Percentiles rank a stretch among this genome's conserved stretches.
Evolutionary conservation across 2,113 vertebrate species (phyloP).

Genomic region (Sprattus sprattus): DNA sequence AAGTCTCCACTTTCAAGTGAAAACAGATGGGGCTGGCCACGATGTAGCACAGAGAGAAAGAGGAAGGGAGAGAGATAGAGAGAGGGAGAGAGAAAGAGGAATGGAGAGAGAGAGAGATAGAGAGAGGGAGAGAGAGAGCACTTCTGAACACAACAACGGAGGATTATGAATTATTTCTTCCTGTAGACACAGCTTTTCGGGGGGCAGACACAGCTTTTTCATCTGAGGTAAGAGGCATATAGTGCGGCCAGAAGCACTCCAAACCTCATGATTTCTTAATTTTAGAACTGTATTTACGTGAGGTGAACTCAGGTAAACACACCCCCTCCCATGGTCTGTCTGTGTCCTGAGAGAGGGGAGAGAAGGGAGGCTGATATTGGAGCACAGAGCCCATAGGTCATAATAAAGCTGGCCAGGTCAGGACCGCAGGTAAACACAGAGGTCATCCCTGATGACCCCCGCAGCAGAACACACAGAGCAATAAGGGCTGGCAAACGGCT

Average conservation of each 20-base stretch:
- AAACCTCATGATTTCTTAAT: constrained; percentile 25
- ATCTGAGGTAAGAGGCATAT: constrained; percentile 26
- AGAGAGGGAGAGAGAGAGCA: not conserved
- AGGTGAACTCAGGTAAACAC: constrained; percentile 30
- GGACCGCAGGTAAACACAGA: constrained; percentile 33
- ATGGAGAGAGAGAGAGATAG: not conserved
- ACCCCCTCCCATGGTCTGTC: not conserved
- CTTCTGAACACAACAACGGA: not conserved
- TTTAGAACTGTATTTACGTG: constrained; percentile 11
- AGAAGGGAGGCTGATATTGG: constrained; percentile 29
- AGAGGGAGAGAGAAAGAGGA: not conserved
- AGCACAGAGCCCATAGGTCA: constrained; percentile 24
- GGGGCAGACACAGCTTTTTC: constrained; percentile 5
- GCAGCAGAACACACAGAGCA: constrained; percentile 23
- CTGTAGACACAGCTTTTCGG: not conserved
- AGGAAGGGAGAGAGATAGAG: not conserved
- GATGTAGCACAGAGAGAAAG: constrained; percentile 7
- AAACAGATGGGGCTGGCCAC: constrained; percentile 26
- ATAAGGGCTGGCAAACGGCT: constrained; percentile 24
- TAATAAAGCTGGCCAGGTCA: constrained; percentile 9
- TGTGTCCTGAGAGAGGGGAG: not conserved
- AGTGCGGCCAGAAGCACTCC: constrained; percentile 19
- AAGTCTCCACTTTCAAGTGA: constrained; percentile 26
- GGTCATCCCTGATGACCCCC: constrained; percentile 22
- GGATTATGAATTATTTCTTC: constrained; percentile 36